A percentile compares a stretch with the other conserved stretches of the same genome.
Conservation (phyloP, 2,888 invertebrate genomes). For the Ochropleura plecta region DNA sequence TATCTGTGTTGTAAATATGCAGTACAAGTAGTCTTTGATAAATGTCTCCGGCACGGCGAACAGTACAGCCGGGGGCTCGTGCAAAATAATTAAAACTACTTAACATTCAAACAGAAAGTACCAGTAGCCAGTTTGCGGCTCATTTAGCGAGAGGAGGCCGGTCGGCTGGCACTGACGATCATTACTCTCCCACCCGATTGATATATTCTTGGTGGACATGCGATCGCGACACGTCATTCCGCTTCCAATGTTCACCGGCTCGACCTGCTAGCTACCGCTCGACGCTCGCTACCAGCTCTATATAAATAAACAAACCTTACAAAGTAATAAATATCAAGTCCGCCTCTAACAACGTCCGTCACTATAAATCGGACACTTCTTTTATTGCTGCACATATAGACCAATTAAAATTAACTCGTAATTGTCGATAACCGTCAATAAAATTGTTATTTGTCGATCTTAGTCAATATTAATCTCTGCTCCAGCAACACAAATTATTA, state of each 20-base stretch:
- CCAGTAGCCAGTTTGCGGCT: slow-evolving; percentile 84
- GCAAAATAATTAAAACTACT: slow-evolving; percentile 90
- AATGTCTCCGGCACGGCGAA: slow-evolving; percentile 78
- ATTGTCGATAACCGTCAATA: slow-evolving; percentile 80
- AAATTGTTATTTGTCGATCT: slow-evolving; percentile 66
- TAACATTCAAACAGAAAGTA: slow-evolving; percentile 88
- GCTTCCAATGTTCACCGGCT: slow-evolving; percentile 69
- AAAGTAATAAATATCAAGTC: slow-evolving; percentile 81
- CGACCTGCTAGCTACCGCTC: slow-evolving; percentile 66
- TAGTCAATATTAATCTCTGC: slow-evolving; percentile 65
- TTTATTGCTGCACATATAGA: slow-evolving; percentile 81
- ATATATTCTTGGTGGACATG: slow-evolving; percentile 88
- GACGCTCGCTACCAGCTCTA: slow-evolving; percentile 64
- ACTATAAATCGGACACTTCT: slow-evolving; percentile 83
- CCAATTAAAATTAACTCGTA: slow-evolving; percentile 82
- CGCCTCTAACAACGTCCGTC: slow-evolving; percentile 79
- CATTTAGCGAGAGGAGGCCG: slow-evolving; percentile 81
- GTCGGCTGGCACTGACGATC: slow-evolving; percentile 78
- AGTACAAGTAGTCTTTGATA: slow-evolving; percentile 74
- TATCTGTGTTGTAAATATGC: slow-evolving; percentile 65
- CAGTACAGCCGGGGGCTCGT: slow-evolving; percentile 81
- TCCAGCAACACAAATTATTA: slow-evolving; percentile 50
- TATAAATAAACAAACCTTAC: slow-evolving; percentile 80
- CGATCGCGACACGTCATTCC: slow-evolving; percentile 88
- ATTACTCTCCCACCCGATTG: slow-evolving; percentile 86